Evolutionary conservation across 2,888 invertebrate species (phyloP).

Genomic region (Pterostichus madidus): DNA sequence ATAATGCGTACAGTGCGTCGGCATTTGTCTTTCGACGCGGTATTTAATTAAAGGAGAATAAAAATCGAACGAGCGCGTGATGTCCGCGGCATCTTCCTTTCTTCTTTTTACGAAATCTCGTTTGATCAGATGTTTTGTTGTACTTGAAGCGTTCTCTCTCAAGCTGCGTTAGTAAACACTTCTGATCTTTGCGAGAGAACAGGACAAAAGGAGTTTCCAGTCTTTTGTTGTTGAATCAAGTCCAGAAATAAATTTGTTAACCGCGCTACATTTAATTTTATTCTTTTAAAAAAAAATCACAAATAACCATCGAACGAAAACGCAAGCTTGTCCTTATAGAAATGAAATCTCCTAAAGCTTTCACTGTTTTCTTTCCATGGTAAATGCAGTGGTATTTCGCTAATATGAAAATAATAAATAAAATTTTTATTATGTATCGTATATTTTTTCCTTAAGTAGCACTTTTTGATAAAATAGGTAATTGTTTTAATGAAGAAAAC

Average conservation of each 20-base stretch:
- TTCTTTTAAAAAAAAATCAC: slow-evolving; percentile 33
- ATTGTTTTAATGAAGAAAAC: no score
- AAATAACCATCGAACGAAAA: neutral
- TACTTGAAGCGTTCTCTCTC: slow-evolving; percentile 43
- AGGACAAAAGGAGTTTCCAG: slow-evolving; percentile 43
- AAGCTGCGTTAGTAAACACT: slow-evolving; percentile 37
- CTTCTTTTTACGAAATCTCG: slow-evolving; percentile 45
- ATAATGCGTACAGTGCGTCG: slow-evolving; percentile 44
- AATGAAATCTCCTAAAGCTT: neutral
- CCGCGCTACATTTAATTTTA: slow-evolving; percentile 55
- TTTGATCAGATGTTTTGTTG: slow-evolving; percentile 58
- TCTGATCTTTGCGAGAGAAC: slow-evolving; percentile 36
- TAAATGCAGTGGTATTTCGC: no score
- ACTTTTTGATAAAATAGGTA: no score
- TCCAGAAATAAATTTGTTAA: slow-evolving; percentile 58
- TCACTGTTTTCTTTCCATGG: neutral
- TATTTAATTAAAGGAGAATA: slow-evolving; percentile 50
- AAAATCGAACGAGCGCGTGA: slow-evolving; percentile 45
- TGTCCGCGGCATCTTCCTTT: slow-evolving; percentile 8
- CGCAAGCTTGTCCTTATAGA: neutral
- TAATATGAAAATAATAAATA: no score
- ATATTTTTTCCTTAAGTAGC: no score
- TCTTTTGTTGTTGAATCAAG: slow-evolving; percentile 50
- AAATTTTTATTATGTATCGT: no score
- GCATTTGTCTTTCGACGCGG: slow-evolving; percentile 46